These are phyloP conservation scores for Buathra laborator DNA, from an alignment of 2,888 invertebrate genomes.

Conservation along the genomic window DNA sequence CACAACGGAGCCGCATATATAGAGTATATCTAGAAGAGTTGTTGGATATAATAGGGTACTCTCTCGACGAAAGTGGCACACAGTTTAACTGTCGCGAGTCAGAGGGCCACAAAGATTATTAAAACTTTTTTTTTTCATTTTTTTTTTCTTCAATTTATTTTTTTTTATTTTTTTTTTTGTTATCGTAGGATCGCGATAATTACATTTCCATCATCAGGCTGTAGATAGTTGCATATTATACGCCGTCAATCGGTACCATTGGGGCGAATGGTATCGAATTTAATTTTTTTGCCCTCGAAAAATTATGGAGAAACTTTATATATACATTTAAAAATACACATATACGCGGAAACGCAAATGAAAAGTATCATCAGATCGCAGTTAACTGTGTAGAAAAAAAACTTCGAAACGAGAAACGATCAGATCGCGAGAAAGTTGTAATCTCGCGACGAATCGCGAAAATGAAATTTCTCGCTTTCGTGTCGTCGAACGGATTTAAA, in stretches of 20 bases:
- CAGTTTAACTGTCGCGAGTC: slow-evolving; percentile 72
- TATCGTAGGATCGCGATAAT: slow-evolving; percentile 1
- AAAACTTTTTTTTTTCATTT: slow-evolving; percentile 28
- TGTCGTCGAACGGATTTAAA: slow-evolving; percentile 7
- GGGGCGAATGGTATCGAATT: neutral
- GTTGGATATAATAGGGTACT: slow-evolving; percentile 62
- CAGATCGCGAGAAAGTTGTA: neutral
- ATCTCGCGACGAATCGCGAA: neutral
- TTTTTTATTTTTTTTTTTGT: neutral
- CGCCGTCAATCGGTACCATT: slow-evolving; percentile 5
- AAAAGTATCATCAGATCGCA: neutral
- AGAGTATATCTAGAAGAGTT: slow-evolving; percentile 74
- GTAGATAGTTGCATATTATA: slow-evolving; percentile 24
- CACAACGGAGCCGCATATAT: slow-evolving; percentile 56
- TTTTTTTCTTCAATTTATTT: neutral
- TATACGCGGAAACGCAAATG: neutral
- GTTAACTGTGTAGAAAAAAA: neutral
- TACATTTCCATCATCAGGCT: slow-evolving; percentile 56
- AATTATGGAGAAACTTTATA: neutral
- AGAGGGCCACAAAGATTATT: slow-evolving; percentile 65
- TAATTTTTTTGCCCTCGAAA: slow-evolving; percentile 17
- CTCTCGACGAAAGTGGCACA: slow-evolving; percentile 61
- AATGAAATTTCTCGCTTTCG: neutral
- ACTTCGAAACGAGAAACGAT: slow-evolving; percentile 9
- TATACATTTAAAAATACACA: neutral